Percentiles rank a stretch among this genome's conserved stretches.
Evolutionary conservation across 1,140 invertebrate genomes (phyloP).

Genomic region (Protaetia brevitarsis): DNA sequence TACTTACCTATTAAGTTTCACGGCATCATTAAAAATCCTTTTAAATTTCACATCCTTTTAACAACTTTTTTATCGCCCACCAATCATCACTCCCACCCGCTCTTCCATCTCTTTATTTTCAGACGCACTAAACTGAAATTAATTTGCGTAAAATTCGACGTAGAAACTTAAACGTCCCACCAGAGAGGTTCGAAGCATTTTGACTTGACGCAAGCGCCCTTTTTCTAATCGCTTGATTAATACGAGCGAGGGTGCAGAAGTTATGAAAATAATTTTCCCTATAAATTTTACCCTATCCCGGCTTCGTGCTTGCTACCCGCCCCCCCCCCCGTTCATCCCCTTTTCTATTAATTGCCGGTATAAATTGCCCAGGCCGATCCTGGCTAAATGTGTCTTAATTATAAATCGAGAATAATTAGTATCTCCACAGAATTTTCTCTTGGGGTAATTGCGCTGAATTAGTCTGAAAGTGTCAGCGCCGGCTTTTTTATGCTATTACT

Average conservation of each 20-base stretch:
- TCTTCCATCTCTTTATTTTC: too few relatives aligned
- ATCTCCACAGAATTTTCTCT: slow-evolving; percentile 2
- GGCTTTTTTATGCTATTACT: too few relatives aligned
- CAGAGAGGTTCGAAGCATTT: too few relatives aligned
- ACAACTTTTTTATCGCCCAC: too few relatives aligned
- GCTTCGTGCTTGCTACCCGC: not conserved
- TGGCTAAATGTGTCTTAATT: slow-evolving; percentile 4
- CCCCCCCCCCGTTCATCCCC: not conserved
- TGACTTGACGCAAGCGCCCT: too few relatives aligned
- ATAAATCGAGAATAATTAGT: slow-evolving; percentile 11
- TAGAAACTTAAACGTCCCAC: too few relatives aligned
- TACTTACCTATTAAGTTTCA: too few relatives aligned
- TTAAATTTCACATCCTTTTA: too few relatives aligned
- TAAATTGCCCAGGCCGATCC: slow-evolving; percentile 2
- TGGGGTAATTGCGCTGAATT: slow-evolving; percentile 1
- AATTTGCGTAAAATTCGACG: too few relatives aligned
- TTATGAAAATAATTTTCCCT: slow-evolving; percentile 17
- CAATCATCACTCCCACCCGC: too few relatives aligned
- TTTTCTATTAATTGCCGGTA: slow-evolving; percentile 5
- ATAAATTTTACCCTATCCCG: not conserved
- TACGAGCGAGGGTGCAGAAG: not conserved
- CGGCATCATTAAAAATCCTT: too few relatives aligned
- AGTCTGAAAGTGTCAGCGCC: not conserved
- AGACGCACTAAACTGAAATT: too few relatives aligned
- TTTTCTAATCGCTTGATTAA: slow-evolving; percentile 10